These are phyloP conservation scores for Dolichotis patagonum DNA, from an alignment of 2,113 vertebrate species.

Conservation along the genomic window DNA sequence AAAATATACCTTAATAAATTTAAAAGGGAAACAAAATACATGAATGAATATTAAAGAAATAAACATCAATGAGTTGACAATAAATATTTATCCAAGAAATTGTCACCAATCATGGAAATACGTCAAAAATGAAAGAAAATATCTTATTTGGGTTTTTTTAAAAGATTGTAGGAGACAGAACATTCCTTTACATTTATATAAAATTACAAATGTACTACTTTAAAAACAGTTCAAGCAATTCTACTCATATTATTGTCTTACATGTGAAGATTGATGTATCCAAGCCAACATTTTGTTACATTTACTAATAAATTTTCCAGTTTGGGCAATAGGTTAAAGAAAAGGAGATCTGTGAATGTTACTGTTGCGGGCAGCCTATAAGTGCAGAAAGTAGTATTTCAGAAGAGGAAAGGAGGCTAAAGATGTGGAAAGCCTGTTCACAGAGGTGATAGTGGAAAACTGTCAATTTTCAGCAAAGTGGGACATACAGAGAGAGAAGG, in stretches of 20 bases:
- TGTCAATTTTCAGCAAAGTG: not conserved
- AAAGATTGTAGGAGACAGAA: not conserved
- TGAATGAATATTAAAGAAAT: not conserved
- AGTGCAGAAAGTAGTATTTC: not conserved
- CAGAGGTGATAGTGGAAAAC: not conserved
- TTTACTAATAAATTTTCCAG: not conserved
- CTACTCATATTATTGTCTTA: not conserved
- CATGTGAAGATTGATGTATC: not conserved
- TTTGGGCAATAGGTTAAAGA: not conserved
- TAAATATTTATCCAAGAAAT: not conserved
- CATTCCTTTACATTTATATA: not conserved
- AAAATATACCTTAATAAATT: not conserved
- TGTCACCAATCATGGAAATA: not conserved
- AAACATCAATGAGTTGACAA: not conserved
- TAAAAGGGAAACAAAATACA: not conserved
- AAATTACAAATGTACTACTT: not conserved
- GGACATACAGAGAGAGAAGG: not conserved
- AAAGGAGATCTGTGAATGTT: not conserved
- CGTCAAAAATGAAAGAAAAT: not conserved
- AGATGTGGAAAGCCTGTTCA: not conserved
- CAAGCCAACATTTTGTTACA: not conserved
- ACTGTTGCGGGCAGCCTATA: not conserved
- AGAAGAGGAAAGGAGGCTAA: not conserved
- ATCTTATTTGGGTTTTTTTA: not conserved
- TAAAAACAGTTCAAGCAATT: not conserved